These are phyloP conservation scores for Aphaenogaster floridana DNA, from an alignment of 1,140 invertebrate species.

Conservation along the genomic window DNA sequence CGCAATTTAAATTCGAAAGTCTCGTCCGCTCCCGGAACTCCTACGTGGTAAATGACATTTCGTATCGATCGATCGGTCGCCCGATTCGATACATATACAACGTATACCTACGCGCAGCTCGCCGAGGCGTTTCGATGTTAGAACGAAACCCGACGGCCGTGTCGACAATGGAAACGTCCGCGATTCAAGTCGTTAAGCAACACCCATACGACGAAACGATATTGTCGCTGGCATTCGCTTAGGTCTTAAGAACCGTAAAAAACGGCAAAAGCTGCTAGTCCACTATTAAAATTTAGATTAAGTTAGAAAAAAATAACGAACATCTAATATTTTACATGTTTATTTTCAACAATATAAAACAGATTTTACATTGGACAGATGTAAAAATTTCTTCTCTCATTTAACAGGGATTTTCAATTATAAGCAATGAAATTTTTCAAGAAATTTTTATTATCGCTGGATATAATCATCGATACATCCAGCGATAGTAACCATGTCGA, in stretches of 20 bases:
- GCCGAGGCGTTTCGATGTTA: slow-evolving; percentile 53
- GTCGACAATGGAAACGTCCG: slow-evolving; percentile 61
- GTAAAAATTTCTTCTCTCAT: not conserved
- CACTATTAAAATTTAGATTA: not conserved
- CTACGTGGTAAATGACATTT: slow-evolving; percentile 72
- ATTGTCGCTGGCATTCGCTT: slow-evolving; percentile 36
- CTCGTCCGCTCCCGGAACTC: slow-evolving; percentile 76
- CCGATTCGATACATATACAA: slow-evolving; percentile 35
- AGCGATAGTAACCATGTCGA: not conserved
- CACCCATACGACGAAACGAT: slow-evolving; percentile 33
- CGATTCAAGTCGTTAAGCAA: slow-evolving; percentile 52
- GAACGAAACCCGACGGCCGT: slow-evolving; percentile 50
- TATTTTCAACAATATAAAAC: not conserved
- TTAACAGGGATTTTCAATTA: not conserved
- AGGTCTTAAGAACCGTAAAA: not conserved
- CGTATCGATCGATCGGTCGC: slow-evolving; percentile 66
- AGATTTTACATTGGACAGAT: not conserved
- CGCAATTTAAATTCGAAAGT: slow-evolving; percentile 80
- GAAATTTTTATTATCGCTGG: not conserved
- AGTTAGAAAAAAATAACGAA: not conserved
- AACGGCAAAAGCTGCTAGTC: not conserved
- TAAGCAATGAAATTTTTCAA: not conserved
- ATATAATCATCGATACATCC: not conserved
- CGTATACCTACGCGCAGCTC: slow-evolving; percentile 33
- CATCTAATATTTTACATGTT: not conserved